Base-by-base conservation (phyloP, 2,113 vertebrate genomes). In the Capreolus pygargus region DNA sequence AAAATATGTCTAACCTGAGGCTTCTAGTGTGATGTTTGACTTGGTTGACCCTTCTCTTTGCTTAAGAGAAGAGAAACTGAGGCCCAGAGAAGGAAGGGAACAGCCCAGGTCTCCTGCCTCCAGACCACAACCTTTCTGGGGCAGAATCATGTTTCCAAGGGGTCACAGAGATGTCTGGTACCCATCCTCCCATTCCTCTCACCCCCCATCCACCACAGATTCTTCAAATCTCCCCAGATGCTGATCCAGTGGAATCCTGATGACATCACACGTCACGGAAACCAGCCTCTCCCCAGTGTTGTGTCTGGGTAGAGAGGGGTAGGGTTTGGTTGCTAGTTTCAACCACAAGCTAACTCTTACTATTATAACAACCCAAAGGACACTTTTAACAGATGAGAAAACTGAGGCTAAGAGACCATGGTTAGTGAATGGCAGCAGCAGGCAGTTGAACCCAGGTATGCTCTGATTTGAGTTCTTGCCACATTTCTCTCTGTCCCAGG, bases 401-500 rank as follows among this genome's bases (percentile, higher is more conserved):
- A 60, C 61, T 54, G 43, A 93, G 55, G 12, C 47, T 64, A 39
- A 14, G 27, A 39, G 36, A n/a, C 21, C 19, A 1, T 16, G 30
- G 57, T 47, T 17, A 23, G 25, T 52, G 47, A 87, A 6, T 54
- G 21, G 23, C 17, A 55, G 47, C 6, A 81, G 33, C 30, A 43
- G 78, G 50, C 21, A 21, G n/a, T 60, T 81, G 50, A 91, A 16
- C n/a, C n/a, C 47, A 81, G 57, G 9, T 84, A 27, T 89, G 54
- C 27, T 92, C n/a, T 57, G 50, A 94, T 45, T 76, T 19, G 50
- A 83, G 81, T 83, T 76, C 52, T 92, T 83, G 52, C 16, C 11
- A 0, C 82, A 4, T 95, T 93, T 96, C 74, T 97, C 97, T 98
- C 47, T 84, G 97, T 94, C 93, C 47, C 94, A 99, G 99, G 97